Conservation (phyloP, 1,140 invertebrate species). For the Bombyx mori region DNA sequence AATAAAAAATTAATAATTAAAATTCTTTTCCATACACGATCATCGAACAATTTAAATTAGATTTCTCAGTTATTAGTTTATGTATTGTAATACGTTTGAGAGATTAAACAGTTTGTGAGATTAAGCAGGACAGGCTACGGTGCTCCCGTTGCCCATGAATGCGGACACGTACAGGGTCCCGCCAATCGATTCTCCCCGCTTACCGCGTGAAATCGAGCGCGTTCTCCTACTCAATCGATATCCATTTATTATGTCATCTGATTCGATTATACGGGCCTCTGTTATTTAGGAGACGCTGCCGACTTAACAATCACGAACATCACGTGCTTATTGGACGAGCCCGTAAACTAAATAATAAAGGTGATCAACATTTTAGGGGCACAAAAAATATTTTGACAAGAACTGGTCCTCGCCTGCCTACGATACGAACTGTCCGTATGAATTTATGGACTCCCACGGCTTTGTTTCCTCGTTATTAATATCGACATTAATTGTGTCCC, state of each 20-base stretch:
- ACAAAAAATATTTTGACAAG: constrained; percentile 58
- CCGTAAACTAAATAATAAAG: constrained; percentile 4
- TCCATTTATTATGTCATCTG: constrained; percentile 33
- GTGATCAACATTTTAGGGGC: background rate
- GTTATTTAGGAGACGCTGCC: background rate
- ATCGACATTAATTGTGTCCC: constrained; percentile 63
- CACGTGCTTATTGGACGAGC: background rate
- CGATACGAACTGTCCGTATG: constrained; percentile 17
- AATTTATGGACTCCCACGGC: constrained; percentile 54
- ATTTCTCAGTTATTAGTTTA: constrained; percentile 5
- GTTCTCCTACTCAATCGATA: constrained; percentile 43
- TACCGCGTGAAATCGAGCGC: constrained; percentile 59
- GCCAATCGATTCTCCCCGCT: constrained; percentile 55
- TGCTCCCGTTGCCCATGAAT: constrained; percentile 20
- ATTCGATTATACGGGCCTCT: constrained; percentile 19
- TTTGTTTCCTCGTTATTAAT: constrained; percentile 60
- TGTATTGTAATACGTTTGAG: constrained; percentile 3
- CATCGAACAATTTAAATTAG: too few species aligned
- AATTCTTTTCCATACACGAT: too few species aligned
- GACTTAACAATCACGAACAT: background rate
- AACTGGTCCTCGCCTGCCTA: constrained; percentile 2
- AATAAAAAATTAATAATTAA: too few species aligned
- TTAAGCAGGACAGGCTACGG: constrained; percentile 5
- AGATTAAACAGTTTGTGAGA: constrained; percentile 2
- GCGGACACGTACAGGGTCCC: constrained; percentile 28